phyloP scores from a whole-genome alignment of 2,797 vertebrate species.

The Eutrigla gurnardus region DNA sequence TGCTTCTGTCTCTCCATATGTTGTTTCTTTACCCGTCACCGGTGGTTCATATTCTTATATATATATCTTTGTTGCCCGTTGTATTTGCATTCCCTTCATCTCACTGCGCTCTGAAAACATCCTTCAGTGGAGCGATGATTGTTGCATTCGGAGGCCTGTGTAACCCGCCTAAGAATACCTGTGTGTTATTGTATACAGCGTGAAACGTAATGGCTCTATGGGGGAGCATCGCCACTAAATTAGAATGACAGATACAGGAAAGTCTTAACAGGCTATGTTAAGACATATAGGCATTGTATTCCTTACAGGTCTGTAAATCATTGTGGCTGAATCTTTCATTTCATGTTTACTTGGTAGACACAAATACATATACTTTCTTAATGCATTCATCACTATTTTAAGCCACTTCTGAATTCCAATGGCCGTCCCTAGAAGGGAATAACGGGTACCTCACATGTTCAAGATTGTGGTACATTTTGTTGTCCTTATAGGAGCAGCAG shows the following conservation, averaged over 20 bases:
- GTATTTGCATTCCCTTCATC: background rate
- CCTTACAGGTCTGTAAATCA: background rate
- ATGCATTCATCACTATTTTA: too few relatives aligned
- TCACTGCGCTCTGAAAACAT: constrained; percentile 8
- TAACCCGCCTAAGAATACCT: background rate
- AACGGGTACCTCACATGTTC: too few relatives aligned
- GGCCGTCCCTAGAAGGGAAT: too few relatives aligned
- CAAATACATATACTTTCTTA: too few relatives aligned
- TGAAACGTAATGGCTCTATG: background rate
- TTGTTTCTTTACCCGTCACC: constrained; percentile 34
- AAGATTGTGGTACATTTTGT: too few relatives aligned
- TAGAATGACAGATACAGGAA: background rate
- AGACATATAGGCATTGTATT: background rate
- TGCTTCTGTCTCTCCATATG: constrained; percentile 37
- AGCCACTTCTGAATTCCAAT: too few relatives aligned
- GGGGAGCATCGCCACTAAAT: background rate
- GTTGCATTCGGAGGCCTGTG: background rate
- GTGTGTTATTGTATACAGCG: too few relatives aligned
- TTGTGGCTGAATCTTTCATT: background rate
- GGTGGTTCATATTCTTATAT: constrained; percentile 15
- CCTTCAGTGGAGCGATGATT: constrained; percentile 9
- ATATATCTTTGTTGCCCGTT: constrained; percentile 2
- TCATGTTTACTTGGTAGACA: background rate
- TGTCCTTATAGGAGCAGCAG: too few relatives aligned
- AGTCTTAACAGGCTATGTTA: background rate